Base-by-base conservation (phyloP, 2,797 vertebrate species). In the Lycodopsis pacificus region DNA sequence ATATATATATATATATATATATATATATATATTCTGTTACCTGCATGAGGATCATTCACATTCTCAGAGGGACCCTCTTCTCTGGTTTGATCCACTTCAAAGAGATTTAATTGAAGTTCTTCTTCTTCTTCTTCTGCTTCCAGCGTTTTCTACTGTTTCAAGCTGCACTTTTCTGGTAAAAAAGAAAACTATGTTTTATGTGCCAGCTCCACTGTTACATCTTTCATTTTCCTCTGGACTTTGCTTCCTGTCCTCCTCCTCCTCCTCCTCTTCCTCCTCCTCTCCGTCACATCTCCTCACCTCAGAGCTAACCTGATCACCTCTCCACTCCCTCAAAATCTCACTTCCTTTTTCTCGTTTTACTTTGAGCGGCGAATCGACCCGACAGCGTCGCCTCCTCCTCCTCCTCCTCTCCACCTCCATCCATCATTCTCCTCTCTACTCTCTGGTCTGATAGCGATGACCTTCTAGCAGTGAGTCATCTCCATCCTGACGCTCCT, bases 391-490 rank as follows among this genome's bases (percentile, higher is more conserved):
- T 73, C 3, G 66, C 81, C 71, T 76, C 76, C 9, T 61, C 32
- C 54, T 3, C 22, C 57, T 48, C 70, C 22, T 34, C 64, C 65
- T 71, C 73, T 30, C 48, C 73, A 30, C 63, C 38, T 71, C 72
- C 64, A 79, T 81, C 87, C 69, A 66, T 86, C 87, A 83, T 9
- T 34, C 62, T 27, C 44, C 3, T 56, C 61, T 25, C 42, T 65
- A 46, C 51, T 32, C 44, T 7, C 14, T 38, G 11, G 1, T 15
- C 75, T 67, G 71, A 75, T 73, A 42, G 68, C 42, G 4, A 11
- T 86, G 82, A 84, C 82, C 88, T 88, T 81, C 74, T 58, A 46
- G 48, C 77, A 53, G 83, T 79, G 79, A 82, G 69, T 82, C 83
- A 70, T 77, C 74, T 63, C 77, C 40, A 53, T 53, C 4, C 49